Evolutionary conservation across 2,797 vertebrate species (phyloP).

Genomic region (Poecilia wingei): DNA sequence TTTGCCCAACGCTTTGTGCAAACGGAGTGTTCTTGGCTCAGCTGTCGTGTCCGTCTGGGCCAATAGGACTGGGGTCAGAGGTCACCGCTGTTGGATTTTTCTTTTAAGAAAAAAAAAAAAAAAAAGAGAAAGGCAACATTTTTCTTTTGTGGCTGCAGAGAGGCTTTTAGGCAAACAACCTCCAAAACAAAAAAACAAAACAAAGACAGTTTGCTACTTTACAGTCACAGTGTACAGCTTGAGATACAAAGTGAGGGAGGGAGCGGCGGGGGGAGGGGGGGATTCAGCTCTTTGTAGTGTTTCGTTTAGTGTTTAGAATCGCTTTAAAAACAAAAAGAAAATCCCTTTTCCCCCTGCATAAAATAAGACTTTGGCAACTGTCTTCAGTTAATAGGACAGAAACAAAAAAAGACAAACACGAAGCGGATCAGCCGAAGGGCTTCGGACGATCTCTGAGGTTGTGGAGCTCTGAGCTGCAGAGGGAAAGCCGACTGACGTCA

Average conservation of each 20-base stretch:
- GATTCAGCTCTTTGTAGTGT: conserved; percentile 47
- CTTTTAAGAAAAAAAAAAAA: too few relatives aligned
- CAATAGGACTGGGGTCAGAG: conserved; percentile 69
- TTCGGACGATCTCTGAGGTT: conserved; percentile 14
- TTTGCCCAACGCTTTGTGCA: conserved; percentile 66
- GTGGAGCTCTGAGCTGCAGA: conserved; percentile 42
- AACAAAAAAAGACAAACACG: conserved; percentile 23
- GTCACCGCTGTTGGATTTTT: conserved; percentile 72
- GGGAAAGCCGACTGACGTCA: conserved; percentile 48
- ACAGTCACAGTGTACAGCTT: conserved; percentile 88
- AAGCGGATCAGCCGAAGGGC: conserved; percentile 26
- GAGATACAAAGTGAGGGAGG: conserved; percentile 51
- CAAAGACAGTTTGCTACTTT: conserved; percentile 72
- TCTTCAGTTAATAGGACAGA: conserved; percentile 56
- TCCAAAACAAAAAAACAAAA: conserved; percentile 14
- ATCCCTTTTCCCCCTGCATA: conserved; percentile 77
- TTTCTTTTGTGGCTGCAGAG: conserved; percentile 72
- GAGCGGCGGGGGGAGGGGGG: conserved; percentile 8
- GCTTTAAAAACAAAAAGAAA: conserved; percentile 38
- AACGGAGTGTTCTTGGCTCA: conserved; percentile 63
- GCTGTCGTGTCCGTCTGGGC: conserved; percentile 29
- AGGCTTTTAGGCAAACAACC: conserved; percentile 24
- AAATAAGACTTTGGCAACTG: conserved; percentile 81
- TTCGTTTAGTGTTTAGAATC: conserved; percentile 54
- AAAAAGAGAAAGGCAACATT: conserved; percentile 82